Conservation (phyloP, 2,888 invertebrate species). For the Idaea dimidiata region DNA sequence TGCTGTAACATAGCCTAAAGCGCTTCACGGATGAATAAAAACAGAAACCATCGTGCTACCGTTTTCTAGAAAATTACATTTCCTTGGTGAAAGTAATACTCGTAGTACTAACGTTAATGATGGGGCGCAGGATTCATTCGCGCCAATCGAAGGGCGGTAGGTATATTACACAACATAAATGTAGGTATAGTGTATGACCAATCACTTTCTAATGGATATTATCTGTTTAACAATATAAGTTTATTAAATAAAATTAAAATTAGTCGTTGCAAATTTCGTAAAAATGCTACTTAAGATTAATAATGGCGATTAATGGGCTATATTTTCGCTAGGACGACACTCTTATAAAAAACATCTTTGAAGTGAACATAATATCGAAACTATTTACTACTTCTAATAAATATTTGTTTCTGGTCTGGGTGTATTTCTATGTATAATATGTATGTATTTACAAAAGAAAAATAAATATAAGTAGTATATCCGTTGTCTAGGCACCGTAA, state of each 20-base stretch:
- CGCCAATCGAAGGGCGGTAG: slow-evolving; percentile 59
- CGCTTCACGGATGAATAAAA: slow-evolving; percentile 66
- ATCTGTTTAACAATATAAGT: not conserved
- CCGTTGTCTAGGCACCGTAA: too few species aligned
- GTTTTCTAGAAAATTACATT: slow-evolving; percentile 79
- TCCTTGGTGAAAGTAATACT: slow-evolving; percentile 79
- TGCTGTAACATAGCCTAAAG: slow-evolving; percentile 66
- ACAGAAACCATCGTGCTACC: slow-evolving; percentile 74
- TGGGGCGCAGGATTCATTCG: slow-evolving; percentile 64
- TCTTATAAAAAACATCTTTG: too few species aligned
- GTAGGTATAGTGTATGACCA: slow-evolving; percentile 20
- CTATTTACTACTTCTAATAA: too few species aligned
- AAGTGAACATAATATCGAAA: too few species aligned
- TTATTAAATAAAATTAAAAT: not conserved
- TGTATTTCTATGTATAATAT: too few species aligned
- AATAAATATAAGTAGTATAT: too few species aligned
- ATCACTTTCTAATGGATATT: slow-evolving; percentile 53
- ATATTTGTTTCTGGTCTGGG: too few species aligned
- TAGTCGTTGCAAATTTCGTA: too few species aligned
- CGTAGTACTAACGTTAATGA: slow-evolving; percentile 49
- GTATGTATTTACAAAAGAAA: too few species aligned
- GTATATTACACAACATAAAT: slow-evolving; percentile 58
- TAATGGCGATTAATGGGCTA: too few species aligned
- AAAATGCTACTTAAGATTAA: too few species aligned
- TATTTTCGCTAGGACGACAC: too few species aligned